Percentiles rank a stretch among this genome's conserved stretches.
Conservation (phyloP, 2,888 invertebrate genomes). For the Monoplex corrugatus region DNA sequence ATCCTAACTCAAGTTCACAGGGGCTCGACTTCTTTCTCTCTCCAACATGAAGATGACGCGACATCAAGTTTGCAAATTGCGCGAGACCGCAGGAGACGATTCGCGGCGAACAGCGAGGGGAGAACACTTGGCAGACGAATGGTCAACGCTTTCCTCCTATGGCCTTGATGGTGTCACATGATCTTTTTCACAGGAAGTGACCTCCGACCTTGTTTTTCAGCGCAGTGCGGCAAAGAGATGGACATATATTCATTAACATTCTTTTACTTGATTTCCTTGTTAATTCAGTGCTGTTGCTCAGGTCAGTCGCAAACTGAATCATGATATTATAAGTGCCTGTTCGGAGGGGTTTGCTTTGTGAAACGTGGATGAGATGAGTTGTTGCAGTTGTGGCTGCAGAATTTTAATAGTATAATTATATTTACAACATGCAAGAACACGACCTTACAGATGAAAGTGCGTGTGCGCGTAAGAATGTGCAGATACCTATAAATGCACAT, state of each 20-base stretch:
- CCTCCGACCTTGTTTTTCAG: neutral
- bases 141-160: neutral
- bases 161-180: neutral
- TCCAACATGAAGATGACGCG: neutral
- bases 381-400: too few relatives aligned
- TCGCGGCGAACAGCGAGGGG: neutral
- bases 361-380: too few relatives aligned
- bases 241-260: too few relatives aligned
- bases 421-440: too few relatives aligned
- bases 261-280: too few relatives aligned
- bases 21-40: neutral
- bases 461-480: too few relatives aligned
- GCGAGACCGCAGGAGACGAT: conserved; percentile 7
- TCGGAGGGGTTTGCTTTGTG: too few relatives aligned
- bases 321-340: too few relatives aligned
- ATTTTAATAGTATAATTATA: too few relatives aligned
- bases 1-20: neutral
- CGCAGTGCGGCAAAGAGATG: neutral
- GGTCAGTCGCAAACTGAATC: neutral
- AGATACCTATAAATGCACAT: too few relatives aligned
- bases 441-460: too few relatives aligned
- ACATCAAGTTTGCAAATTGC: neutral
- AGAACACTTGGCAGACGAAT: neutral
- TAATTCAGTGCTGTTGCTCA: neutral
- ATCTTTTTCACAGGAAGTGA: neutral